phyloP scores from a whole-genome alignment of 2,888 invertebrate species.

The Caradrina kadenii region DNA sequence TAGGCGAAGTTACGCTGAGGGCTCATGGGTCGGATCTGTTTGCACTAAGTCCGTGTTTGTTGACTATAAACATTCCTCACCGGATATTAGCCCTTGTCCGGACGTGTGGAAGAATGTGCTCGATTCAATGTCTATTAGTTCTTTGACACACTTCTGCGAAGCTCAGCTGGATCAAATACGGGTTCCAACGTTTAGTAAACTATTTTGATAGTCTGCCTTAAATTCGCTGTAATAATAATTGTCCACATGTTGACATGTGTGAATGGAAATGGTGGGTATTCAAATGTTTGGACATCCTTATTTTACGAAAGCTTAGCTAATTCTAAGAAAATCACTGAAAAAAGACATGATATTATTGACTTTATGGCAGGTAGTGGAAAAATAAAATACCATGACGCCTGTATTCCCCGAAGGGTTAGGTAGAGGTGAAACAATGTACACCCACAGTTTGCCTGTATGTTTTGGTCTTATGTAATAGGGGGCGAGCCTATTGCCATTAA shows the following conservation, averaged over 20 bases:
- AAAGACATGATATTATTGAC: too few relatives aligned
- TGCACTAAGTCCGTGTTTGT: conserved; percentile 82
- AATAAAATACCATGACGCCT: too few relatives aligned
- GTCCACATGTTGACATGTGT: not conserved
- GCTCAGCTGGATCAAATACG: conserved; percentile 52
- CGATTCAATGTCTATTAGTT: conserved; percentile 71
- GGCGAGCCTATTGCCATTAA: too few relatives aligned
- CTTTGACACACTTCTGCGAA: conserved; percentile 59
- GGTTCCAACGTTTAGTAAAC: conserved; percentile 30
- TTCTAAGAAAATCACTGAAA: not conserved
- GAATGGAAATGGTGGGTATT: not conserved
- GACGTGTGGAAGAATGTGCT: conserved; percentile 80
- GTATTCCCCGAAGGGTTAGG: too few relatives aligned
- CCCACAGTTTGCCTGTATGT: too few relatives aligned
- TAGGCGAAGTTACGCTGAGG: conserved; percentile 79
- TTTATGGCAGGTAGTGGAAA: too few relatives aligned
- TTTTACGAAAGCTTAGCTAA: not conserved
- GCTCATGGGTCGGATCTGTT: conserved; percentile 77
- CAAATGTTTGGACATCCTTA: not conserved
- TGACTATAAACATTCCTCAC: conserved; percentile 81
- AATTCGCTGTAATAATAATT: conserved; percentile 7
- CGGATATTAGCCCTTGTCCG: conserved; percentile 87
- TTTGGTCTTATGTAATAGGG: too few relatives aligned
- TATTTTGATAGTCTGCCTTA: conserved; percentile 21
- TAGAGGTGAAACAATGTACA: too few relatives aligned